A percentile compares a stretch with the other conserved stretches of the same genome.
These are phyloP conservation scores for Pocillopora grandis DNA, from an alignment of 92 coral and sea anemone genomes.

Conservation along the genomic window DNA sequence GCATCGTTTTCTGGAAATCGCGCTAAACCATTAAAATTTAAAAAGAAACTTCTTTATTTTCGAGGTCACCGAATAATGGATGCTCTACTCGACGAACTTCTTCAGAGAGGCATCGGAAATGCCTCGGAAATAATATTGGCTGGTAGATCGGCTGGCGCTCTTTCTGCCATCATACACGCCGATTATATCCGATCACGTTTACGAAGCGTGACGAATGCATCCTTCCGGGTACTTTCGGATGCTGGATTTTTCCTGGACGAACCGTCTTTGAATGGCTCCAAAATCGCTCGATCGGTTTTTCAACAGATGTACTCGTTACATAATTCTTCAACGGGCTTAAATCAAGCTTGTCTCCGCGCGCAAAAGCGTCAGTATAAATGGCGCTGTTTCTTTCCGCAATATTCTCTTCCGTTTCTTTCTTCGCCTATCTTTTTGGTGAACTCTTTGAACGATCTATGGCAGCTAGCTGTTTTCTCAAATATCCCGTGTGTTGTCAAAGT, in stretches of 20 bases:
- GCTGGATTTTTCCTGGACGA: slow-evolving; percentile 42
- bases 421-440: slow-evolving; percentile 35
- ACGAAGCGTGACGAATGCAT: slow-evolving; percentile 22
- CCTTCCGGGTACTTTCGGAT: slow-evolving; percentile 41
- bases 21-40: slow-evolving; percentile 6
- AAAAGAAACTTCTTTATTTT: slow-evolving; percentile 28
- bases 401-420: slow-evolving; percentile 17
- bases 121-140: slow-evolving; percentile 51
- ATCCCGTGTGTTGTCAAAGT: slow-evolving; percentile 38
- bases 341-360: slow-evolving; percentile 36
- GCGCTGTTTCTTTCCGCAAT: slow-evolving; percentile 46
- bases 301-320: slow-evolving; percentile 28
- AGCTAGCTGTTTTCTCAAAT: slow-evolving; percentile 26
- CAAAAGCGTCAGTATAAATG: slow-evolving; percentile 16
- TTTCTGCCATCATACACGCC: slow-evolving; percentile 45
- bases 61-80: slow-evolving; percentile 37
- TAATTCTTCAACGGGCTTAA: slow-evolving; percentile 21
- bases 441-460: slow-evolving; percentile 44
- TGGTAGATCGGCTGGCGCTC: slow-evolving; percentile 56
- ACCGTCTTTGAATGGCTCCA: slow-evolving; percentile 40
- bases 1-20: slow-evolving; percentile 54
- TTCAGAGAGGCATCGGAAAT: slow-evolving; percentile 37
- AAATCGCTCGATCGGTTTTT: slow-evolving; percentile 20
- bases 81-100: slow-evolving; percentile 31
- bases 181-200: slow-evolving; percentile 42